These are phyloP conservation scores for Lepus townsendii DNA, from an alignment of 2,797 vertebrate genomes.

Conservation along the genomic window DNA sequence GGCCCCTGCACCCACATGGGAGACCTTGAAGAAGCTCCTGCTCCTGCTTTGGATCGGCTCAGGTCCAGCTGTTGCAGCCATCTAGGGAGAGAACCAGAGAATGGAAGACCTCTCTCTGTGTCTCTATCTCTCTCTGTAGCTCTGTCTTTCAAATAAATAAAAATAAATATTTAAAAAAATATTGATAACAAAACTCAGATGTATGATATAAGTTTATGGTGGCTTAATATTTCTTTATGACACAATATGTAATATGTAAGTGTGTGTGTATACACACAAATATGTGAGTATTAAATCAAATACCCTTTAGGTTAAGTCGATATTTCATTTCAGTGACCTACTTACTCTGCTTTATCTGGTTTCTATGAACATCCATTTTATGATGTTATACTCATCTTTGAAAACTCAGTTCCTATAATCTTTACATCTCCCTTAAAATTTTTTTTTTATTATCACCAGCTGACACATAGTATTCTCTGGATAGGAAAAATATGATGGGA, in stretches of 20 bases:
- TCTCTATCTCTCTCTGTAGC: too few relatives aligned
- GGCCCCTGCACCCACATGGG: too few relatives aligned
- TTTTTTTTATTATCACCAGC: not conserved
- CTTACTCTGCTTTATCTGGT: conserved; percentile 6
- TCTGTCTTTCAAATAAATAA: too few relatives aligned
- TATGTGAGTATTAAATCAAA: not conserved
- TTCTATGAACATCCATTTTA: conserved; percentile 29
- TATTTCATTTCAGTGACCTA: not conserved
- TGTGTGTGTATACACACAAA: not conserved
- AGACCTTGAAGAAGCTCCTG: too few relatives aligned
- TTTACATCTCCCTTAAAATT: conserved; percentile 48
- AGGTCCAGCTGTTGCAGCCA: too few relatives aligned
- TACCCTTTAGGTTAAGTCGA: conserved; percentile 23
- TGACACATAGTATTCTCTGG: not conserved
- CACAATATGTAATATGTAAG: not conserved
- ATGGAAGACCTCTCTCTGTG: too few relatives aligned
- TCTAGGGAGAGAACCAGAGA: too few relatives aligned
- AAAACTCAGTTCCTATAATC: conserved; percentile 52
- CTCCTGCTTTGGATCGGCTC: too few relatives aligned
- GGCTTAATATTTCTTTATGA: not conserved
- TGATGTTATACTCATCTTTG: not conserved
- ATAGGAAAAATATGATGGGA: not conserved
- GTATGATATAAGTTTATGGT: not conserved
- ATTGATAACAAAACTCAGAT: too few relatives aligned
- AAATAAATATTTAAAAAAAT: too few relatives aligned